These are phyloP conservation scores for Malaclemys terrapin DNA, from an alignment of 2,113 vertebrate genomes.

Conservation along the genomic window DNA sequence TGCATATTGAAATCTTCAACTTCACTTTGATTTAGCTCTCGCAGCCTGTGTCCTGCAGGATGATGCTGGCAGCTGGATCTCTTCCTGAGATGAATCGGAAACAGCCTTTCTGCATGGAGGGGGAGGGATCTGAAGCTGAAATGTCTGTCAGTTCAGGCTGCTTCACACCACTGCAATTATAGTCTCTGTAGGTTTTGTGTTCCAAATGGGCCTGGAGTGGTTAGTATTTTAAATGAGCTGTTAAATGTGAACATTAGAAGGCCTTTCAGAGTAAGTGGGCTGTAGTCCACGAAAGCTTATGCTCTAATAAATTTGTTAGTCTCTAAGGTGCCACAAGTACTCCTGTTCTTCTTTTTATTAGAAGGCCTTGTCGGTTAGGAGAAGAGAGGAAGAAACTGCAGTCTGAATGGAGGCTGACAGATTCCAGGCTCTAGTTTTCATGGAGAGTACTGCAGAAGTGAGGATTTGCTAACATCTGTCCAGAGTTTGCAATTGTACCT, in stretches of 20 bases:
- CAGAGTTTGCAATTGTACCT: not conserved
- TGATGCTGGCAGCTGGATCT: constrained; percentile 13
- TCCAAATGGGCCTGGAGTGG: constrained; percentile 16
- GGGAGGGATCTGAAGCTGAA: not conserved
- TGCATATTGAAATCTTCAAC: not conserved
- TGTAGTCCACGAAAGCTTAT: too few relatives aligned
- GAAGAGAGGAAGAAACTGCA: not conserved
- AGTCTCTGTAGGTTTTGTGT: not conserved
- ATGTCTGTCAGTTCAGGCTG: not conserved
- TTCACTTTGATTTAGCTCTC: constrained; percentile 3
- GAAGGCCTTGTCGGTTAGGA: not conserved
- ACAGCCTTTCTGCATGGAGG: not conserved
- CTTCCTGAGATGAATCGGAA: not conserved
- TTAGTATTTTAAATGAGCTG: constrained; percentile 17
- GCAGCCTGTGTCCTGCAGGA: constrained; percentile 17
- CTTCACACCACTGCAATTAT: rapidly evolving
- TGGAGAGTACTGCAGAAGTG: not conserved
- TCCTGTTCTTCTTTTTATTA: too few relatives aligned
- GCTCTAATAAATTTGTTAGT: too few relatives aligned
- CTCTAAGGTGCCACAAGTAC: too few relatives aligned
- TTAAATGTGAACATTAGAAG: constrained; percentile 3
- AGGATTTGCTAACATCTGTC: not conserved
- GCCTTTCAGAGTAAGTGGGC: too few relatives aligned
- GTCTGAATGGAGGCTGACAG: not conserved
- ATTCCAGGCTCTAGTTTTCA: not conserved